phyloP scores from a whole-genome alignment of 2,797 vertebrate species.

The Sarcoramphus papa region DNA sequence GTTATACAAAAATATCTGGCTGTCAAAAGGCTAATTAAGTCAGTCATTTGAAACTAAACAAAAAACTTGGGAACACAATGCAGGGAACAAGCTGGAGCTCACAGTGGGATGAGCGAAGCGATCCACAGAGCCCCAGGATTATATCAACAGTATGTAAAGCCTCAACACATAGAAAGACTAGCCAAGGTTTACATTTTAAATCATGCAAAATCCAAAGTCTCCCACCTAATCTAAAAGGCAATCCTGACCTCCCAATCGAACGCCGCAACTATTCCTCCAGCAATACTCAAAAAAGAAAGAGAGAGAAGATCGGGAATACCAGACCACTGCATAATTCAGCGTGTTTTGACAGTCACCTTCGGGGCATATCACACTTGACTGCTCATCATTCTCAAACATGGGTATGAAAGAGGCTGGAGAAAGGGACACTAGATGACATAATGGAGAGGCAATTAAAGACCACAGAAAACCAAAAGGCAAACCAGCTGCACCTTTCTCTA shows the following conservation, averaged over 20 bases:
- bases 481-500: conserved; percentile 33
- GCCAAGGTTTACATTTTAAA: background rate
- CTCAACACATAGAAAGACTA: background rate
- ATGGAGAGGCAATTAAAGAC: conserved; percentile 42
- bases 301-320: background rate
- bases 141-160: background rate
- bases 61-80: background rate
- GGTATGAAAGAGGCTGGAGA: conserved; percentile 32
- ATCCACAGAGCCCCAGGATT: background rate
- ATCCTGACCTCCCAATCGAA: background rate
- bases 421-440: conserved; percentile 17
- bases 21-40: background rate
- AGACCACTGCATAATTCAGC: conserved; percentile 36
- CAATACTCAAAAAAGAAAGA: background rate
- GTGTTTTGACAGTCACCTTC: conserved; percentile 54
- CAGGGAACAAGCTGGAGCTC: background rate
- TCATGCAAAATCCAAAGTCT: background rate
- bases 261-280: background rate
- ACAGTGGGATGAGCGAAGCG: fast-evolving
- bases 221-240: background rate
- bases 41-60: background rate
- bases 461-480: conserved; percentile 19
- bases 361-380: conserved; percentile 6
- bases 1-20: background rate
- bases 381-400: conserved; percentile 49